A percentile compares a stretch with the other conserved stretches of the same genome.
Evolutionary conservation across 2,888 invertebrate species (phyloP).

Genomic region (Agriopis marginaria): DNA sequence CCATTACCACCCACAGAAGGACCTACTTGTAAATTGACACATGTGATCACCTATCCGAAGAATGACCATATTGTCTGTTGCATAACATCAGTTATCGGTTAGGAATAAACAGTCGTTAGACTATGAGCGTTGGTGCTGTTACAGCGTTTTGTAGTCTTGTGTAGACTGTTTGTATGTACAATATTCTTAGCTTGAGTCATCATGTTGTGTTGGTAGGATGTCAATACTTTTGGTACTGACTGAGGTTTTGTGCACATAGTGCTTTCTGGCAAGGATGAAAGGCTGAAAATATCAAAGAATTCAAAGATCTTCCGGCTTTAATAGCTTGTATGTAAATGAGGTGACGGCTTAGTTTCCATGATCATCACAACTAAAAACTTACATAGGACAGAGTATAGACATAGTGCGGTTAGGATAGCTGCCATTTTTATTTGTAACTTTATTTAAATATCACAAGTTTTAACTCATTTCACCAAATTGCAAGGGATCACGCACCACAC

Average conservation of each 20-base stretch:
- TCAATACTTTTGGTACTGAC: too few species aligned
- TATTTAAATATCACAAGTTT: not conserved
- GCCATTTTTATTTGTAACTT: not conserved
- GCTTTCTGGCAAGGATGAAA: not conserved
- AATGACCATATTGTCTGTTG: too few species aligned
- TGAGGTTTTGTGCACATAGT: not conserved
- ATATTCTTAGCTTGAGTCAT: too few species aligned
- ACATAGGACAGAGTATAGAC: conserved; percentile 36
- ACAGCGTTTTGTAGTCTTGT: too few species aligned
- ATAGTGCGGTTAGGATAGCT: conserved; percentile 1
- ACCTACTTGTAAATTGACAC: too few species aligned
- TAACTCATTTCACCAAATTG: not conserved
- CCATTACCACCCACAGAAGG: too few species aligned
- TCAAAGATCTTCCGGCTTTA: not conserved
- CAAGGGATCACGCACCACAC: not conserved
- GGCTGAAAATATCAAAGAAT: not conserved
- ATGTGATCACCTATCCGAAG: too few species aligned
- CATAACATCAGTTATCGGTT: too few species aligned
- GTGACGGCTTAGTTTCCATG: not conserved
- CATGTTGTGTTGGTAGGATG: too few species aligned
- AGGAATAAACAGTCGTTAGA: too few species aligned
- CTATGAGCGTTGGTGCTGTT: too few species aligned
- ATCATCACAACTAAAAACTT: conserved; percentile 31
- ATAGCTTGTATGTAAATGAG: not conserved
- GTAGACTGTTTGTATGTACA: too few species aligned